Base-by-base conservation (phyloP, 2,113 vertebrate species). In the Xerus inauris region DNA sequence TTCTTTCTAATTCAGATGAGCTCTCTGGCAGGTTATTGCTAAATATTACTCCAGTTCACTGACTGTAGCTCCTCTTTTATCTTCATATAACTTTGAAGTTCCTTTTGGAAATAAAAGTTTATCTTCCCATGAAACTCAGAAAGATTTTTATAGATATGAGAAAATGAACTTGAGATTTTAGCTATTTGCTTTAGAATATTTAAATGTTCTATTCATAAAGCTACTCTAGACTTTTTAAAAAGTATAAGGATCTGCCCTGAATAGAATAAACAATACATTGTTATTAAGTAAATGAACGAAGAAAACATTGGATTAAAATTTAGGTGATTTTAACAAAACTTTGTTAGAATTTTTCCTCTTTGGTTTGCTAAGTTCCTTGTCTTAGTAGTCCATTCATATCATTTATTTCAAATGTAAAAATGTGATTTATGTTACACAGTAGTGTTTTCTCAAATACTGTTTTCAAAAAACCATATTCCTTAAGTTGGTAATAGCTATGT, bases 61-160 rank as follows among this genome's bases (percentile, higher is more conserved):
- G 72, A 95, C 65, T 92, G 28, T 51, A 92, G 57, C 57, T 83
- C 22, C 75, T 89, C 72, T 96, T 95, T 96, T 94, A 91, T 96
- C 95, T 94, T 90, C 81, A 75, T 88, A 59, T 75, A 96, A 91
- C 93, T 95, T 90, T 81, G 75, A 95, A 83, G 69, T 93, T 95
- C 82, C 62, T 96, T 96, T 89, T 87, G 71, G 90, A 96, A 97
- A 96, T 97, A 97, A 97, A 97, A 89, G 71, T 91, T 96, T 97
- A 94, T 98, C 90, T 94, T 97, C 91, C 75, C 89, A 96, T 87
- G 83, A 91, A 97, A 94, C 65, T 95, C 49, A 32, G 76, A 72
- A 96, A 97, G 67, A 83, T 64, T 91, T 87, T 88, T 94, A 94
- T 81, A 95, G 71, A 83, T 86, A 51, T 91, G 88, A 97, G 95